Percentiles rank a stretch among this genome's conserved stretches.
Conservation (phyloP, 2,888 invertebrate genomes). For the Nephrotoma guestfalica region DNA sequence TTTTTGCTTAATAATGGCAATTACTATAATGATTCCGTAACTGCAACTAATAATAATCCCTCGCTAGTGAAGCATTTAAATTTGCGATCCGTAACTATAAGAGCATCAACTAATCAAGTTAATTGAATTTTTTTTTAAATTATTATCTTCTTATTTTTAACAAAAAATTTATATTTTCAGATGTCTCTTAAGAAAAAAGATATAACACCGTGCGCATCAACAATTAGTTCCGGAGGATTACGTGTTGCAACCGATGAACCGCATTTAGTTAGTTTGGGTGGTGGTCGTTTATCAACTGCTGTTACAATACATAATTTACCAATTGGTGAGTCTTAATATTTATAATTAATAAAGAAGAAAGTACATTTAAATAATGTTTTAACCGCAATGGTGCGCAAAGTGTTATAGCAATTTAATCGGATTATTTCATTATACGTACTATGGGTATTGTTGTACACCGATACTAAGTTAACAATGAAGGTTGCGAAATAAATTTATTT, state of each 20-base stretch:
- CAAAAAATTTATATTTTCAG: not conserved
- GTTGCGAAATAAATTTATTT: not conserved
- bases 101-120: not conserved
- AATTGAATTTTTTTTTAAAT: not conserved
- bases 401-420: not conserved
- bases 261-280: conserved; percentile 82
- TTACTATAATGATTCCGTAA: not conserved
- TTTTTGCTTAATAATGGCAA: not conserved
- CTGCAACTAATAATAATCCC: not conserved
- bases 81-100: not conserved
- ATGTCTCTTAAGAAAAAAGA: conserved; percentile 4
- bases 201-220: not conserved
- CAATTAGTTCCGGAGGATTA: conserved; percentile 17
- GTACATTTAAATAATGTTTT: not conserved
- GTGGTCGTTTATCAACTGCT: conserved; percentile 80
- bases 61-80: not conserved
- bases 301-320: conserved; percentile 82
- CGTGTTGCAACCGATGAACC: conserved; percentile 67
- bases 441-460: not conserved
- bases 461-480: not conserved
- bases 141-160: not conserved
- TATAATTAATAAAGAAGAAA: not conserved
- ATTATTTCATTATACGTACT: not conserved
- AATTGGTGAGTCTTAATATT: conserved; percentile 48
- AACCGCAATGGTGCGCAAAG: not conserved